A percentile compares a stretch with the other conserved stretches of the same genome.
Conservation (phyloP, 2,888 invertebrate genomes). For the Pycnomerus fuliginosus region DNA sequence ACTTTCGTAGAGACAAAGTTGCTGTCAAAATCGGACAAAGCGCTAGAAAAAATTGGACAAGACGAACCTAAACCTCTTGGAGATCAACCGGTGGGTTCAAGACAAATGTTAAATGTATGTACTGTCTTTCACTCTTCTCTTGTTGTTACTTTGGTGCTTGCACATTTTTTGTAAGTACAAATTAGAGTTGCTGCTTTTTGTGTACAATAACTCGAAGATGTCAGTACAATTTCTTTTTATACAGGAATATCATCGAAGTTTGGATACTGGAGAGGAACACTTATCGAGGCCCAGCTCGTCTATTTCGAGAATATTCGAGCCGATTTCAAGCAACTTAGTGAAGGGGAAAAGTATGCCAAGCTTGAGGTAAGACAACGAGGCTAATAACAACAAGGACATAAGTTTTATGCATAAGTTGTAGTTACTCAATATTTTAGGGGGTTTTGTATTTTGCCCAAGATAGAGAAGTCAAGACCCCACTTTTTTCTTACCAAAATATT, state of each 20-base stretch:
- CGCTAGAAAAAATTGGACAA: slow-evolving; percentile 84
- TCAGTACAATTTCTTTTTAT: slow-evolving; percentile 23
- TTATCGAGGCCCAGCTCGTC: slow-evolving; percentile 71
- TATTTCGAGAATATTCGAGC: slow-evolving; percentile 59
- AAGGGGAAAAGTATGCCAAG: slow-evolving; percentile 98
- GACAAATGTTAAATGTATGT: slow-evolving; percentile 50
- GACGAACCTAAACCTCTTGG: slow-evolving; percentile 62
- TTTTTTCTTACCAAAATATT: too few species aligned
- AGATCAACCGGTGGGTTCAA: slow-evolving; percentile 66
- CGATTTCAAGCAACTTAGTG: slow-evolving; percentile 67
- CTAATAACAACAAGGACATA: too few species aligned
- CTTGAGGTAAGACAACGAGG: slow-evolving; percentile 81
- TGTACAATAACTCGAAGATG: neutral
- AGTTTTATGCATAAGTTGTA: too few species aligned
- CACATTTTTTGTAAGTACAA: slow-evolving; percentile 1
- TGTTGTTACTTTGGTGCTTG: slow-evolving; percentile 8
- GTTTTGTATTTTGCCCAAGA: too few species aligned
- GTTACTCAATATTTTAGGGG: too few species aligned
- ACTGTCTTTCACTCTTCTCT: slow-evolving; percentile 25
- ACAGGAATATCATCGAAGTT: slow-evolving; percentile 79
- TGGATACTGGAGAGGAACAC: slow-evolving; percentile 78
- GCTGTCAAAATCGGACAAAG: slow-evolving; percentile 87
- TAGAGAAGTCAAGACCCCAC: too few species aligned
- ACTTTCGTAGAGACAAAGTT: slow-evolving; percentile 91
- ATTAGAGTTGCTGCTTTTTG: slow-evolving; percentile 1